Conservation (phyloP, 2,113 vertebrate species). For the Siniperca chuatsi region DNA sequence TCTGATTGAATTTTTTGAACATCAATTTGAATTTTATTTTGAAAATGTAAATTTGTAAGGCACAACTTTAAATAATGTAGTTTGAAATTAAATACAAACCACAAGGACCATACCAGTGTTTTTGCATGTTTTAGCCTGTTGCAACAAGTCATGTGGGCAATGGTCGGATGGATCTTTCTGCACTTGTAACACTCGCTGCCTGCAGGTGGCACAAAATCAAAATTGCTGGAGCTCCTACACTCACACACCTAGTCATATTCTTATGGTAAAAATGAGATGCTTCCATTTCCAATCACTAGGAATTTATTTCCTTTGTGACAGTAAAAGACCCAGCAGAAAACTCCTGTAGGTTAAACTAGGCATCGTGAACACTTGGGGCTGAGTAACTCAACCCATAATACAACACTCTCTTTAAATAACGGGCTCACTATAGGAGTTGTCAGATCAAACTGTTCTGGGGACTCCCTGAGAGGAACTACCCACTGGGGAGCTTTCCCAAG, state of each 20-base stretch:
- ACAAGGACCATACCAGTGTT: neutral
- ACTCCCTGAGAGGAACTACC: no score
- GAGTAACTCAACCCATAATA: neutral
- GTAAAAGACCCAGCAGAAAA: neutral
- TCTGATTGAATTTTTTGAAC: neutral
- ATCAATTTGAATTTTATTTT: neutral
- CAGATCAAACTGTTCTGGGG: no score
- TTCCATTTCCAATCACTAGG: neutral
- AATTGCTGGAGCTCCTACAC: neutral
- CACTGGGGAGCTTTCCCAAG: no score
- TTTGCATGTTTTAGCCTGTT: neutral
- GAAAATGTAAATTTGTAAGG: neutral
- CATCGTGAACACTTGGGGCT: neutral
- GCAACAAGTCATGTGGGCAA: neutral
- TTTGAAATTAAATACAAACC: neutral
- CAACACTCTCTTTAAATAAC: neutral
- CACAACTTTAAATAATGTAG: no score
- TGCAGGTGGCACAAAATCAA: neutral
- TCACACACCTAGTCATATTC: neutral
- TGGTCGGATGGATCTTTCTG: neutral
- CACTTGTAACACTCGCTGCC: neutral
- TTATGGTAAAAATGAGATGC: neutral
- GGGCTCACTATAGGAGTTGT: neutral
- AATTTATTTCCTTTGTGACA: neutral
- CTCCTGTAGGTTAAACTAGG: neutral